Evolutionary conservation across 2,113 vertebrate genomes (phyloP).

Genomic region (Gymnarchus niloticus): DNA sequence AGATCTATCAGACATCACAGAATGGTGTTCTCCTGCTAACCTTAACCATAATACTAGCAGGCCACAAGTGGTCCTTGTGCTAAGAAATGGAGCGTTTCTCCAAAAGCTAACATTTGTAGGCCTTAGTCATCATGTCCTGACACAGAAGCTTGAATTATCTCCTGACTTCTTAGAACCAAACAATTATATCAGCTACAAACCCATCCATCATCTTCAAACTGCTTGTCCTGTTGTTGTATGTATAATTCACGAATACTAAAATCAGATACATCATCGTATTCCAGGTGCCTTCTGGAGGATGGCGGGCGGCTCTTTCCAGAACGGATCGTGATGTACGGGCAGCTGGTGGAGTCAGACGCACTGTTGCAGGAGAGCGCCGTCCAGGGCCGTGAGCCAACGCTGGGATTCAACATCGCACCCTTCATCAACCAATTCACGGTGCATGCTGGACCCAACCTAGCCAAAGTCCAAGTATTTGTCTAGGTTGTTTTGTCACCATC

Average conservation of each 20-base stretch:
- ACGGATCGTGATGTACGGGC: conserved; percentile 77
- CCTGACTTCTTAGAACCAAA: not conserved
- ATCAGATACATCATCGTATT: too few species aligned
- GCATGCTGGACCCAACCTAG: too few species aligned
- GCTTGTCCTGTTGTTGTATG: not conserved
- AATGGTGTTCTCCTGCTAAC: not conserved
- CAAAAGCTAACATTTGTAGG: not conserved
- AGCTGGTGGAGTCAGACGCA: conserved; percentile 82
- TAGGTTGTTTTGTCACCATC: conserved; percentile 27
- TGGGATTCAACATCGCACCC: conserved; percentile 87
- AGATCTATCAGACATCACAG: not conserved
- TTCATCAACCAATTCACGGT: conserved; percentile 98
- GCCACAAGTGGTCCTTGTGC: not conserved
- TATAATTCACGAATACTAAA: not conserved
- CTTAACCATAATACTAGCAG: not conserved
- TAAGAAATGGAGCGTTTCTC: too few species aligned
- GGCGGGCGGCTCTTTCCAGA: conserved; percentile 89
- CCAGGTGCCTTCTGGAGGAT: conserved; percentile 84
- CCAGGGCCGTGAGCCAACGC: conserved; percentile 82
- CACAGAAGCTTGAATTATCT: not conserved
- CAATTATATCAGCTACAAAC: not conserved
- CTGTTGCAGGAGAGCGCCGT: conserved; percentile 84
- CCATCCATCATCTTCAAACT: not conserved
- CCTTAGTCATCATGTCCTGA: not conserved
- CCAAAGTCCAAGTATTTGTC: too few species aligned